Evolutionary conservation across 2,888 invertebrate species (phyloP), one percentile per base, ranked within the genome.

Genomic region (Ischnura elegans): DNA sequence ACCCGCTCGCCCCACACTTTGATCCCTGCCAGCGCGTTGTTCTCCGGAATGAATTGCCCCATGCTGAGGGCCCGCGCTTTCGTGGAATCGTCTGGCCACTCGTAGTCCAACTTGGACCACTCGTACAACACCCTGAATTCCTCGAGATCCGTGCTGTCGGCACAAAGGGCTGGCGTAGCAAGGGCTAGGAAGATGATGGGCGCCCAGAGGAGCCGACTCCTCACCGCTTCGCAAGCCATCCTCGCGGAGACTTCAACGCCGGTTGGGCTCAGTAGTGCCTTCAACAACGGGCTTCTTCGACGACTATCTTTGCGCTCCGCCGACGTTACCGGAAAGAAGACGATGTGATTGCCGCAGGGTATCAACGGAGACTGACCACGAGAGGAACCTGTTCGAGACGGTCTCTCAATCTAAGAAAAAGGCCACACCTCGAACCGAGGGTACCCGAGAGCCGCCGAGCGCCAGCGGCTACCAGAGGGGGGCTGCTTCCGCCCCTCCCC

Each of bases 11-110:
- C 97, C 4, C 97, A 97, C 51, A 98, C 96, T 95, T 98, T 98
- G 94, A 98, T 95, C 1, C 98, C 98, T 0, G 98, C 98, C 55
- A 98, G 97, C 6, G 98, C 97, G 0, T 97, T 97, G 95, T 98
- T 98, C 95, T 98, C 97, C 0, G 98, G 97, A 94, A 97, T 97
- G 95, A 97, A 97, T 95, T 95, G 87, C 42, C 51, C 97, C 90
- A 96, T 96, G 95, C 96, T 96, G 94, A 97, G 95, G 94, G 97
- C 97, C 94, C 96, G 96, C 90, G 96, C 96, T 94, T 97, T 87
- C 47, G 94, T 90, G 55, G 86, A 93, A 90, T 94, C 87, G 66
- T 94, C 76, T 51, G 93, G 55, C 97, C 97, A 98, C 51, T 97
- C 97, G 96, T 97, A 97, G 95, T 98, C 97, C 94, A 98, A 96